These are phyloP conservation scores for Cheilosia impressa DNA, from an alignment of 2,888 invertebrate species.

Conservation along the genomic window DNA sequence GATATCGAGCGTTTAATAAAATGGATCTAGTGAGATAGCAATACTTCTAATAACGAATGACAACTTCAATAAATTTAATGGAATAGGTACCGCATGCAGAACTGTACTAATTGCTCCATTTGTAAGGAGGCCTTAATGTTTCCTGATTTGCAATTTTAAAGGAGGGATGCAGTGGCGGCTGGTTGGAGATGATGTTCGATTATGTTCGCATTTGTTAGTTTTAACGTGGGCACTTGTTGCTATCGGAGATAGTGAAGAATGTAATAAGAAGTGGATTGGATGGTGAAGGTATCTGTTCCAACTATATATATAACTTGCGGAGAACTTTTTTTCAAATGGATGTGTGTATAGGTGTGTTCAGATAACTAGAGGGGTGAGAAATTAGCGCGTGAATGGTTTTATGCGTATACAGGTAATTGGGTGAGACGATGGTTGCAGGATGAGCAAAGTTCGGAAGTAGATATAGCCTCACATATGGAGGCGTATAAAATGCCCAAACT, in stretches of 20 bases:
- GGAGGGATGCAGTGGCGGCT: neutral
- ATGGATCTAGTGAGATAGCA: too few relatives aligned
- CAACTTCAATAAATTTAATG: constrained; percentile 14
- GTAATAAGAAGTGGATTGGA: constrained; percentile 13
- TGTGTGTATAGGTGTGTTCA: neutral
- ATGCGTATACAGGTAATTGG: neutral
- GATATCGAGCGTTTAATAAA: too few relatives aligned
- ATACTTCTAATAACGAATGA: too few relatives aligned
- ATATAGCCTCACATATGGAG: too few relatives aligned
- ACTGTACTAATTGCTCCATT: constrained; percentile 32
- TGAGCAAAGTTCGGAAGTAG: too few relatives aligned
- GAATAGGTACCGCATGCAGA: constrained; percentile 43
- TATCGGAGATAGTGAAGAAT: constrained; percentile 36
- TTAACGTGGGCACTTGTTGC: constrained; percentile 68
- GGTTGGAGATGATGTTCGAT: constrained; percentile 1
- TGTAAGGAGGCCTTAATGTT: constrained; percentile 15
- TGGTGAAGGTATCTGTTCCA: neutral
- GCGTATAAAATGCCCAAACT: too few relatives aligned
- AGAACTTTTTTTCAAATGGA: neutral
- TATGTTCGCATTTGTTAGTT: constrained; percentile 58
- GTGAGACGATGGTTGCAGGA: too few relatives aligned
- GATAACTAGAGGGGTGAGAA: neutral
- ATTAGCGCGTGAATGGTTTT: neutral
- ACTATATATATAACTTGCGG: neutral
- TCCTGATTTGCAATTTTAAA: constrained; percentile 50